These are phyloP conservation scores for Esperia sulphurella DNA, from an alignment of 2,888 invertebrate genomes.

Conservation along the genomic window DNA sequence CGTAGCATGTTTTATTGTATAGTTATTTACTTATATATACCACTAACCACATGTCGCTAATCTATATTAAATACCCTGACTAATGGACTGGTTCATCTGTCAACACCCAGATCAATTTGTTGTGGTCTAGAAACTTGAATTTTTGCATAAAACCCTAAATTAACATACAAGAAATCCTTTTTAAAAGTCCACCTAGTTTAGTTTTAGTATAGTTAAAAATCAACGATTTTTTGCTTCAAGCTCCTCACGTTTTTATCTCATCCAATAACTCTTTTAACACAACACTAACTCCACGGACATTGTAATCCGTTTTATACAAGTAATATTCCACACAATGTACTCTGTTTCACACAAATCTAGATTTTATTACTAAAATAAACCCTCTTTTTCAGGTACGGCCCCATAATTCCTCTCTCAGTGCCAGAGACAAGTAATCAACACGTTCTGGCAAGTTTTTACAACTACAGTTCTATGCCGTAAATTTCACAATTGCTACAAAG, in stretches of 20 bases:
- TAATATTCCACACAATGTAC: neutral
- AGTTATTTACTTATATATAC: too few species aligned
- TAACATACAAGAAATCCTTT: too few species aligned
- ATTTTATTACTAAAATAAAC: constrained; percentile 3
- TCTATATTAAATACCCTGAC: too few species aligned
- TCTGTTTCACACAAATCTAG: neutral
- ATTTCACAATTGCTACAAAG: constrained; percentile 46
- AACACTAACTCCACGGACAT: neutral
- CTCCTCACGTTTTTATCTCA: neutral
- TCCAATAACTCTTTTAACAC: too few species aligned
- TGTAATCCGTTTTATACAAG: neutral
- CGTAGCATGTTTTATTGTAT: too few species aligned
- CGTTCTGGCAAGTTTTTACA: constrained; percentile 15
- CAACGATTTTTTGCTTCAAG: neutral
- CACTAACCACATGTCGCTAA: too few species aligned
- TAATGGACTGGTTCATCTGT: too few species aligned
- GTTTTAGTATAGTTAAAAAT: neutral
- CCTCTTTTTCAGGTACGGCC: constrained; percentile 39
- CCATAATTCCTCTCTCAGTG: constrained; percentile 10
- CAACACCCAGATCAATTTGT: too few species aligned
- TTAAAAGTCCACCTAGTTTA: too few species aligned
- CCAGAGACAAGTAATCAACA: constrained; percentile 28
- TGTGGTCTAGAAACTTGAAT: too few species aligned
- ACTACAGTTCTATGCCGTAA: constrained; percentile 31
- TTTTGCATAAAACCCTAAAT: too few species aligned